Evolutionary conservation across 2,113 vertebrate species (phyloP), one percentile per base, ranked within the genome.

Genomic region (Pteropus alecto): DNA sequence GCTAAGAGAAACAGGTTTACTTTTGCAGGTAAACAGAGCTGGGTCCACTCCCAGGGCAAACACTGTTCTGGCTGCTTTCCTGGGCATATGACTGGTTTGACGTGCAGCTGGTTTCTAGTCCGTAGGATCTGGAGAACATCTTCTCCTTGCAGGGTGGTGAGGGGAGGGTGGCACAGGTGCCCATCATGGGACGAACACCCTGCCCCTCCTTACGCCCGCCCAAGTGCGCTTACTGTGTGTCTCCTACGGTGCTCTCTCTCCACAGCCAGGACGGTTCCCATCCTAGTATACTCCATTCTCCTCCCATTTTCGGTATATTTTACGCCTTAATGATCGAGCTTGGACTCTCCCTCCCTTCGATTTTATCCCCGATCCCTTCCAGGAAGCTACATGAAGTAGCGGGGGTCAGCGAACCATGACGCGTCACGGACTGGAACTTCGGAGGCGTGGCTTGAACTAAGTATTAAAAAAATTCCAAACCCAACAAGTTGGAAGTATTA

Each of bases 401-500:
- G 18, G 76, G 10, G 7, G 46, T 35, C 1, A 19, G 26, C 4
- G 15, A 67, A 43, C 19, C 22, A 0, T 0, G 46, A 24, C 12
- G 0, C 0, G 0, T 4, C 56, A 22, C 7, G 0, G 0, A 5
- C 4, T 12, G 28, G 11, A 11, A 70, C 13, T 48, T 60, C 13
- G 18, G 35, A 97, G 93, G 22, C 38, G 38, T 0, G 14, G 33
- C 43, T 56, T 14, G 68, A 97, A 87, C 56, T 74, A 65, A 92
- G 71, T 1, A 33, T 43, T 21, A 30, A 33, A 46, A 67, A 43
- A n/a, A 82, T 28, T 16, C 86, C 65, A 96, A 92, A 46, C 16
- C 30, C 77, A 94, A 83, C 77, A 90, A 46, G 83, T 78, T 96
- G 91, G 83, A 98, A 98, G 93, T 82, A 93, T 38, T 11, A 82